A percentile compares a stretch with the other conserved stretches of the same genome.
These are phyloP conservation scores for Maconellicoccus hirsutus DNA, from an alignment of 1,140 invertebrate species.

Conservation along the genomic window DNA sequence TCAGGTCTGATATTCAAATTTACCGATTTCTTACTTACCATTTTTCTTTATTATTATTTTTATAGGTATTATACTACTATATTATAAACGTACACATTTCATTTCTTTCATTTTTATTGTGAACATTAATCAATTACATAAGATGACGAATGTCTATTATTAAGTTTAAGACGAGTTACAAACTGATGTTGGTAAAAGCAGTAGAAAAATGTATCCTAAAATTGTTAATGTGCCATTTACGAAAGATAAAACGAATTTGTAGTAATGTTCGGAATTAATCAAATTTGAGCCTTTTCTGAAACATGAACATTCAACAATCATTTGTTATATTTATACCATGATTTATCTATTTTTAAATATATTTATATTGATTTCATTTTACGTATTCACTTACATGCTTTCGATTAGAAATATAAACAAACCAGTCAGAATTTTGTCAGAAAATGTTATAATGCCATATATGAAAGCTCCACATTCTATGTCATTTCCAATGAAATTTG, in stretches of 20 bases:
- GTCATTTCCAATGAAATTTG: constrained; percentile 79
- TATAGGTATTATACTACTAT: too few species aligned
- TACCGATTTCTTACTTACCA: constrained; percentile 2
- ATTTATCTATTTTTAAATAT: too few species aligned
- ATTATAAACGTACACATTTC: background rate
- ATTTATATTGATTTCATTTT: background rate
- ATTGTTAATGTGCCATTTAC: background rate
- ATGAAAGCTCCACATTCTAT: constrained; percentile 80
- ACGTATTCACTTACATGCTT: constrained; percentile 45
- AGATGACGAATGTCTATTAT: too few species aligned
- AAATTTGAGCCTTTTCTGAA: constrained; percentile 6
- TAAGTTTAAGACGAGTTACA: constrained; percentile 11
- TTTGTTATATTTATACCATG: background rate
- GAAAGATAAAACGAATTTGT: constrained; percentile 11
- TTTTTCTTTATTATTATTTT: background rate
- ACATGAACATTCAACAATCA: background rate
- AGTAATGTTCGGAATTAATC: background rate
- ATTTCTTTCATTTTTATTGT: background rate
- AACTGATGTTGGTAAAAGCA: background rate
- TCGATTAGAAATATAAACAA: constrained; percentile 76
- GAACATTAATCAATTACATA: background rate
- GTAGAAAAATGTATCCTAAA: background rate
- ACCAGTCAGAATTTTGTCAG: constrained; percentile 85
- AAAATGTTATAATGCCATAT: constrained; percentile 87
- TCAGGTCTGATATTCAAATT: background rate